Evolutionary conservation across 2,888 invertebrate species (phyloP).

Genomic region (Charanyca ferruginea): DNA sequence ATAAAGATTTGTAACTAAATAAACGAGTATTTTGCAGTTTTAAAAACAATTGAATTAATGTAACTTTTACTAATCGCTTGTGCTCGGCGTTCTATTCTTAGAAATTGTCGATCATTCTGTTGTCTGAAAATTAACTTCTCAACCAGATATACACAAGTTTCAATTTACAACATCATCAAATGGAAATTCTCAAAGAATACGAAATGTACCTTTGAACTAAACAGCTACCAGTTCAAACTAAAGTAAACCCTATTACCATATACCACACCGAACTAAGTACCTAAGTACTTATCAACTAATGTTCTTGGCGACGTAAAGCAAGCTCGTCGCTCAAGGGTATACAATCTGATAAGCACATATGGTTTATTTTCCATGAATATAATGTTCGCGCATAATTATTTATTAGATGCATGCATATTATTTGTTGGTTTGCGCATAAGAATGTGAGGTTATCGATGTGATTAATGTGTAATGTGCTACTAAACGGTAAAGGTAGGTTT

Average conservation of each 20-base stretch:
- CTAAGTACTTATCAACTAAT: constrained; percentile 16
- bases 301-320: constrained; percentile 36
- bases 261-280: constrained; percentile 7
- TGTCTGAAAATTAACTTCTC: no score
- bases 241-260: constrained; percentile 15
- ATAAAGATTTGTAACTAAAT: no score
- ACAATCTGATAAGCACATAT: constrained; percentile 39
- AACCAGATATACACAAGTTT: no score
- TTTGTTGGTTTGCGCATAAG: constrained; percentile 50
- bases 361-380: constrained; percentile 42
- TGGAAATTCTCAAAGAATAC: background rate
- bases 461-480: constrained; percentile 50
- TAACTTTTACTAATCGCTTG: no score
- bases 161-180: no score
- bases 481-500: constrained; percentile 45
- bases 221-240: background rate
- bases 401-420: constrained; percentile 49
- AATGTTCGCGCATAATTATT: constrained; percentile 48
- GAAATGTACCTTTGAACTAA: background rate
- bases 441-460: constrained; percentile 57
- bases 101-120: no score
- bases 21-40: no score
- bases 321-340: constrained; percentile 37
- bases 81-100: no score
- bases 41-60: no score